These are phyloP conservation scores for Podilymbus podiceps DNA, from an alignment of 2,113 vertebrate genomes.

Conservation along the genomic window DNA sequence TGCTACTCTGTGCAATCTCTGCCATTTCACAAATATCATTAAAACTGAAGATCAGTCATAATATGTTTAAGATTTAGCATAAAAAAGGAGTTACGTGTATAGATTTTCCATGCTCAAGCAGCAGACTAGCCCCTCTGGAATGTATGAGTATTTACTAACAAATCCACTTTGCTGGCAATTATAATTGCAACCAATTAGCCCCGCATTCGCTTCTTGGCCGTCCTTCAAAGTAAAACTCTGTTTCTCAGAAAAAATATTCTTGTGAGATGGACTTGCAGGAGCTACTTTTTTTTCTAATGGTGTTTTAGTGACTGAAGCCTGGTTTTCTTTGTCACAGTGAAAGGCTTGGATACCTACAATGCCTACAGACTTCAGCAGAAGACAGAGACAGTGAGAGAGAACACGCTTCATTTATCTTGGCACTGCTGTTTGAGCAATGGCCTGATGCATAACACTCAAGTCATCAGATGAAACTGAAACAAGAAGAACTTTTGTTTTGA, in stretches of 20 bases:
- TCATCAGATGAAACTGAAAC: neutral
- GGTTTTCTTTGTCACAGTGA: neutral
- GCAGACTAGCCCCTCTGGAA: neutral
- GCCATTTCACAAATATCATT: constrained; percentile 1
- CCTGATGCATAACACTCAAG: neutral
- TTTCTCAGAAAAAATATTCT: neutral
- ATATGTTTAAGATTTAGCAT: neutral
- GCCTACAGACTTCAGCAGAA: neutral
- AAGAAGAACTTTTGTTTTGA: neutral
- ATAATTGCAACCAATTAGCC: neutral
- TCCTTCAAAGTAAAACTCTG: neutral
- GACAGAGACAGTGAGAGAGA: neutral
- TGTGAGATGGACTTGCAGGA: neutral
- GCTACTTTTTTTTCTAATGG: neutral
- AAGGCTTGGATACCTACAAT: neutral
- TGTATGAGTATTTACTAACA: neutral
- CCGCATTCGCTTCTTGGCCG: neutral
- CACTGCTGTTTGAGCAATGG: neutral
- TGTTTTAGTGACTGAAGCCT: neutral
- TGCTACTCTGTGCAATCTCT: neutral
- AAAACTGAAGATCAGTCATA: neutral
- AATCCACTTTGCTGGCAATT: neutral
- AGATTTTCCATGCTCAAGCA: neutral
- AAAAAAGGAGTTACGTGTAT: neutral
- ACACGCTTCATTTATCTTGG: neutral